Base-by-base conservation (phyloP, 2,113 vertebrate genomes). In the Raphicerus campestris region DNA sequence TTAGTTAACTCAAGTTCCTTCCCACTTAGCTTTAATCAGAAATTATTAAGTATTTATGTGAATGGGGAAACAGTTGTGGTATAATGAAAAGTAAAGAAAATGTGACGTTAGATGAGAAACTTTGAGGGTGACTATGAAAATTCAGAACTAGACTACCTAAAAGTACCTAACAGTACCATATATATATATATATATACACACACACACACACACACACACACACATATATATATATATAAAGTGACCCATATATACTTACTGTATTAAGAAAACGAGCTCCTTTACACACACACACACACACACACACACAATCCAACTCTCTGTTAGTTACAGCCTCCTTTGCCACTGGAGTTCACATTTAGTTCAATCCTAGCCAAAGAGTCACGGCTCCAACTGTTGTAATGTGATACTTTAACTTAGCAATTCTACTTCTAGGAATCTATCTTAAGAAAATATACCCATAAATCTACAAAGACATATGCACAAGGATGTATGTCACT, bases 401-500 rank as follows among this genome's bases (percentile, higher is more conserved):
- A 92, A 89, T 53, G 6, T 42, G 24, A 84, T 84, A 92, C n/a
- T 81, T 75, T 60, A 92, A 90, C 61, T 19, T 28, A 93, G 5
- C 26, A 84, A 95, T 89, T 95, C 61, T 24, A 96, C 24, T 82
- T 96, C n/a, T n/a, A 88, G 49, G 19, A 94, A 96, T 77, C 47
- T 60, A 83, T 78, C 42, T 35, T 93, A 94, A 91, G 30, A 32
- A 94, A 91, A 95, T 77, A 85, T 2, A 84, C 6, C 42, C 30
- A 73, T 47, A 92, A 81, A 87, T 42, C 22, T 49, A 19, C n/a
- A 87, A 90, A 92, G 19, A 84, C 11, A 30, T 56, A 78, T 10
- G 45, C 8, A 60, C 26, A 93, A 82, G 7, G 42, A 94, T 51
- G 35, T 11, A 15, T 75, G 70, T 89, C 61, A 51, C 58, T 82